phyloP scores from a whole-genome alignment of 2,888 invertebrate genomes.

The Erebia ligea region DNA sequence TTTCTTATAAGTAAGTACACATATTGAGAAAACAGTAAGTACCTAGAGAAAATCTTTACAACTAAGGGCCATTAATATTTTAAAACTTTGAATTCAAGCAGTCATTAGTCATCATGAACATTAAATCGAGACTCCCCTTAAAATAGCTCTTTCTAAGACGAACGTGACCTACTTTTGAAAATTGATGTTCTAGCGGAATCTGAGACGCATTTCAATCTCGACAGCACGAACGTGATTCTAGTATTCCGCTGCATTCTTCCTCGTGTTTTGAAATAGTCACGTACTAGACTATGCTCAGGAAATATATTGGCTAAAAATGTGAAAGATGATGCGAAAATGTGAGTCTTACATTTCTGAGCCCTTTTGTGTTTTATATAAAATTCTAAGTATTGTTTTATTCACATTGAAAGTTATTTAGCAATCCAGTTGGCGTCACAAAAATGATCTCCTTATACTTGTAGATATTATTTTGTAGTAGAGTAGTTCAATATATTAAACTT shows the following conservation, averaged over 20 bases:
- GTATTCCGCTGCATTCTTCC: constrained; percentile 20
- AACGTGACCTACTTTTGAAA: constrained; percentile 33
- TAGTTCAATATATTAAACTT: too few relatives aligned
- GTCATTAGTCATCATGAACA: background rate
- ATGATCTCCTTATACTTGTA: too few relatives aligned
- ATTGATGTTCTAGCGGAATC: constrained; percentile 35
- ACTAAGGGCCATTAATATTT: too few relatives aligned
- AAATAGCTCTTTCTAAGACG: constrained; percentile 14
- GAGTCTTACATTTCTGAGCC: background rate
- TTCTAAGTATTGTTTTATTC: too few relatives aligned
- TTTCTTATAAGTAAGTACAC: too few relatives aligned
- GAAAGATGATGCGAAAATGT: background rate
- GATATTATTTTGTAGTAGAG: too few relatives aligned
- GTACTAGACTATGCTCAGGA: background rate
- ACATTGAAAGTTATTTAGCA: too few relatives aligned
- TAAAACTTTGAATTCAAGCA: too few relatives aligned
- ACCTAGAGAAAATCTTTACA: too few relatives aligned
- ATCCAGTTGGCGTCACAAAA: too few relatives aligned
- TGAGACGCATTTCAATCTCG: constrained; percentile 29
- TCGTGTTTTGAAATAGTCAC: background rate
- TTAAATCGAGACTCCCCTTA: constrained; percentile 3
- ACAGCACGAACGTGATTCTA: constrained; percentile 27
- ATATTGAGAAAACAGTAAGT: too few relatives aligned
- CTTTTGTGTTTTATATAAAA: too few relatives aligned
- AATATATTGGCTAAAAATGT: background rate